These are phyloP conservation scores for Idaea biselata DNA, from an alignment of 2,888 invertebrate genomes.

Conservation along the genomic window DNA sequence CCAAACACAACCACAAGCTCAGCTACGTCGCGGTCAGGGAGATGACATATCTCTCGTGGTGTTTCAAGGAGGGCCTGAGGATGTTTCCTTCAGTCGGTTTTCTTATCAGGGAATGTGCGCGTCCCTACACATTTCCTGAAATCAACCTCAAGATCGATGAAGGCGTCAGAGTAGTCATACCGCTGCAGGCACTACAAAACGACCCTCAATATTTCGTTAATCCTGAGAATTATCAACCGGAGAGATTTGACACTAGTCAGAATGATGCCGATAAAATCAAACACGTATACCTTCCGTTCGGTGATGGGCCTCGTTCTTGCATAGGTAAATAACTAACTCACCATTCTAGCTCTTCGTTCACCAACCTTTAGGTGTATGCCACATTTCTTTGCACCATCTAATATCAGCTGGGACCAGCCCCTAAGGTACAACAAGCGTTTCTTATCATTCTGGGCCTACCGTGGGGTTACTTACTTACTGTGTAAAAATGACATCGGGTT, in stretches of 20 bases:
- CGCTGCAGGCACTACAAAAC: conserved; percentile 46
- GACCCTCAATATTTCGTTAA: conserved; percentile 50
- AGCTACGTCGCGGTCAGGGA: conserved; percentile 51
- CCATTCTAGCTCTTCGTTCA: neutral
- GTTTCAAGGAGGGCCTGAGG: conserved; percentile 49
- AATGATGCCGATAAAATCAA: conserved; percentile 31
- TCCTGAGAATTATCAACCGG: conserved; percentile 48
- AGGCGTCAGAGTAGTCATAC: conserved; percentile 41
- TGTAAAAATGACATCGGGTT: no score
- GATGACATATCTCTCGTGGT: conserved; percentile 48
- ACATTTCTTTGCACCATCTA: neutral
- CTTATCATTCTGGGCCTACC: no score
- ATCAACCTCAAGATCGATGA: conserved; percentile 41
- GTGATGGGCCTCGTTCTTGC: conserved; percentile 49
- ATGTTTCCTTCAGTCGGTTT: conserved; percentile 54
- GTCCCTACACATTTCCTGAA: conserved; percentile 45
- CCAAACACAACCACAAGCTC: conserved; percentile 38
- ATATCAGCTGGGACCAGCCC: no score
- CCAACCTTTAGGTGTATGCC: neutral
- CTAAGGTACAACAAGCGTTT: no score
- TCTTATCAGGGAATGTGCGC: conserved; percentile 39
- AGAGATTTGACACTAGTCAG: conserved; percentile 40
- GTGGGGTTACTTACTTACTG: no score
- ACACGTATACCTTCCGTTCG: conserved; percentile 48
- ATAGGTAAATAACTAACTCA: conserved; percentile 40